phyloP scores from a whole-genome alignment of 2,797 vertebrate genomes.

The Xenentodon cancila region DNA sequence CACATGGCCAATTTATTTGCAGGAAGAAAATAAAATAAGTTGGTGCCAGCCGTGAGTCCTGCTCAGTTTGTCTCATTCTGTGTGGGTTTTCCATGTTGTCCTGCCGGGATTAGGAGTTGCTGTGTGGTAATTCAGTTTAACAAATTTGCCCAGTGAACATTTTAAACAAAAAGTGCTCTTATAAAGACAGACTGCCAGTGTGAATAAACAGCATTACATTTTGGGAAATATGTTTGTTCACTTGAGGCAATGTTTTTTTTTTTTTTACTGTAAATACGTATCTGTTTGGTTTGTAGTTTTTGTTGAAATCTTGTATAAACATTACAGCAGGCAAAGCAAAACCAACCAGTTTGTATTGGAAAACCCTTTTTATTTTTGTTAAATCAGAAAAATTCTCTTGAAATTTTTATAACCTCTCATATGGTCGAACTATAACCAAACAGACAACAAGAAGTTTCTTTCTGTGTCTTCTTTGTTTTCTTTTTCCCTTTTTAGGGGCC shows the following conservation, averaged over 20 bases:
- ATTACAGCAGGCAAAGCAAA: too few relatives aligned
- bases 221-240: background rate
- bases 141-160: background rate
- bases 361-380: too few relatives aligned
- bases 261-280: background rate
- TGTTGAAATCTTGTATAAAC: background rate
- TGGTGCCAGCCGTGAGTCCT: background rate
- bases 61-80: background rate
- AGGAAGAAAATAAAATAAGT: background rate
- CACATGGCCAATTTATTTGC: slow-evolving; percentile 5
- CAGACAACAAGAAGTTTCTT: too few relatives aligned
- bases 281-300: slow-evolving; percentile 3
- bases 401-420: too few relatives aligned
- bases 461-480: too few relatives aligned
- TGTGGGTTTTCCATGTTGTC: fast-evolving
- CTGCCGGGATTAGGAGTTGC: background rate
- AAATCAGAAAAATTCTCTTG: too few relatives aligned
- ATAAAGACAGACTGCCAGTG: background rate
- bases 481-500: too few relatives aligned
- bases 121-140: background rate
- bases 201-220: background rate
- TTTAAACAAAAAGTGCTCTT: background rate
- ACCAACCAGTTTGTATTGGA: too few relatives aligned
- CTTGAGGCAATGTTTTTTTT: background rate
- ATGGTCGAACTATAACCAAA: too few relatives aligned